Conservation (phyloP, 2,113 vertebrate species). For the Rhinolophus ferrumequinum region DNA sequence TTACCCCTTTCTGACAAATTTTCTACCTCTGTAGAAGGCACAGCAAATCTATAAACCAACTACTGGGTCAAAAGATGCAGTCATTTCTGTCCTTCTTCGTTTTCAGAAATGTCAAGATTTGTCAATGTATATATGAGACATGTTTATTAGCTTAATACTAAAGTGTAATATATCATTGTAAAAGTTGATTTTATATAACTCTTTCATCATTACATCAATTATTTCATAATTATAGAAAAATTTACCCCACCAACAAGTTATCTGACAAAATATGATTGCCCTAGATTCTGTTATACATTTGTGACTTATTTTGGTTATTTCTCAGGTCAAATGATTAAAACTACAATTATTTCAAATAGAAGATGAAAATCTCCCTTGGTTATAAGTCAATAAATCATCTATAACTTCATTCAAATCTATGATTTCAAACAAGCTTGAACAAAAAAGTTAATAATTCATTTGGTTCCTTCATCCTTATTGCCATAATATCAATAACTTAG, state of each 20-base stretch:
- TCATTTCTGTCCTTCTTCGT: not conserved
- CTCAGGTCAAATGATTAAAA: conserved; percentile 2
- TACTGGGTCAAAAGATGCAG: fast-evolving
- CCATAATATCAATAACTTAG: not conserved
- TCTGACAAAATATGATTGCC: not conserved
- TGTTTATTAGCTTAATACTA: not conserved
- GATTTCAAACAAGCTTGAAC: not conserved
- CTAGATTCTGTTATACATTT: not conserved
- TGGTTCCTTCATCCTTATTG: not conserved
- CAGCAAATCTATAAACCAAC: not conserved
- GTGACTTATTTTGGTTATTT: not conserved
- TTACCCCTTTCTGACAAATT: not conserved
- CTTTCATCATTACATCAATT: not conserved
- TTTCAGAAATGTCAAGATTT: not conserved
- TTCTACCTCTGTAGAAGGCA: not conserved
- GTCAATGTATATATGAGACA: not conserved
- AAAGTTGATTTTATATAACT: not conserved
- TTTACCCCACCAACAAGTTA: not conserved
- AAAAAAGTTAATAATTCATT: not conserved
- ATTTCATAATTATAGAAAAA: not conserved
- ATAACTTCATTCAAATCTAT: not conserved
- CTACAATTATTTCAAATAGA: not conserved
- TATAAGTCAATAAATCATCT: not conserved
- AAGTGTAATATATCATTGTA: not conserved
- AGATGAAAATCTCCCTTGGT: not conserved